Evolutionary conservation across 2,888 invertebrate species (phyloP), one percentile per base, ranked within the genome.

Genomic region (Polydrusus pterygomalis): DNA sequence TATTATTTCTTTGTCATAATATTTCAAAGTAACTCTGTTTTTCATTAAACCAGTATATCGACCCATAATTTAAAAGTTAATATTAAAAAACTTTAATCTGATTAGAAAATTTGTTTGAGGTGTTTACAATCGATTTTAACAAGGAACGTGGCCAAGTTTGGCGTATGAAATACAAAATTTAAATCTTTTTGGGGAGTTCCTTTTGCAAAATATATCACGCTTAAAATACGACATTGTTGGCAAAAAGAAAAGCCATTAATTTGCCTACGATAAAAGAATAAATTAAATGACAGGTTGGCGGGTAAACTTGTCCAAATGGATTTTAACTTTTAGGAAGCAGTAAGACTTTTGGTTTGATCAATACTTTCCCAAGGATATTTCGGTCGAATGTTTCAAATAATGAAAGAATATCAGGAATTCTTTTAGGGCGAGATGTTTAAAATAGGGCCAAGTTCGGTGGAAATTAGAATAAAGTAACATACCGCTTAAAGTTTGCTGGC

Each of bases 241-340:
- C 51, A 51, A 18, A 51, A 51, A 20, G 51, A 51, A 51, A 0
- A 20, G 20, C 20, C 51, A 51, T 51, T 51, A 51, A 51, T 51
- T 51, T 51, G 18, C 11, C 20, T 20, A 20, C 51, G 20, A 51
- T 51, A 20, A 11, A 51, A 51, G 20, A 18, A 18, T 51, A 51
- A 51, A 20, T 51, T 20, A 51, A 51, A 51, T 20, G 51, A 20
- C 20, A 20, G n/a, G 20, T 51, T 51, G 47, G 17, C 8, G 51
- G 51, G 51, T 20, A 20, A 51, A 51, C 13, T 20, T 51, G 51
- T 51, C 51, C 51, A 51, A 51, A 20, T 51, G 51, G 51, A 51
- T 51, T 51, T 20, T 51, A 51, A 51, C 51, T 51, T 51, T 51
- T 51, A 51, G 20, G 51, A 51, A 51, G 51, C 51, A 51, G 51